These are phyloP conservation scores for Philereme transversata DNA, from an alignment of 2,888 invertebrate species.

Conservation along the genomic window DNA sequence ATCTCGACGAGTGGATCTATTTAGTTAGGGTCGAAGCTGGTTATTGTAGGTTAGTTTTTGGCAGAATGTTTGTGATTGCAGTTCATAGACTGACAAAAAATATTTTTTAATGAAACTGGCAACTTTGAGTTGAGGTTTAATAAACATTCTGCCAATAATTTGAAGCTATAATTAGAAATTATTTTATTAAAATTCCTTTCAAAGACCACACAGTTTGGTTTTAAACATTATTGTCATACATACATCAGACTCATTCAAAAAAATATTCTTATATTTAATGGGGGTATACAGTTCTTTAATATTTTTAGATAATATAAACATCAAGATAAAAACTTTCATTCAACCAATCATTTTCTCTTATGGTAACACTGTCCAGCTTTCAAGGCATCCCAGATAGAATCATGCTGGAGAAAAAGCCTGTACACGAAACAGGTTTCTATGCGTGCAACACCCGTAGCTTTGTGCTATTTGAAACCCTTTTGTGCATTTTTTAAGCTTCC, in stretches of 20 bases:
- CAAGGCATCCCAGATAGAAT: slow-evolving; percentile 54
- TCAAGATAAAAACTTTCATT: slow-evolving; percentile 5
- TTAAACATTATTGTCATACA: slow-evolving; percentile 3
- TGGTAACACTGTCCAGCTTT: slow-evolving; percentile 63
- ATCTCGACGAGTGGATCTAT: slow-evolving; percentile 94
- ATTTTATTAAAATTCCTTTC: slow-evolving; percentile 34
- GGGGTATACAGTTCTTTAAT: not conserved
- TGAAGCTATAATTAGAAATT: slow-evolving; percentile 36
- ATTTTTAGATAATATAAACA: too few species aligned
- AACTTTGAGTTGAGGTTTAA: not conserved
- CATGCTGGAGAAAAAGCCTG: slow-evolving; percentile 68
- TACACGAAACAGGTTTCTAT: slow-evolving; percentile 55
- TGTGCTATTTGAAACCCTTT: slow-evolving; percentile 52
- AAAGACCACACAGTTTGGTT: slow-evolving; percentile 13
- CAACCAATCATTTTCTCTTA: slow-evolving; percentile 28
- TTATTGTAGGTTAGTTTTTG: slow-evolving; percentile 77
- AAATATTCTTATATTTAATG: not conserved
- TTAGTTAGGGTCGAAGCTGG: slow-evolving; percentile 76
- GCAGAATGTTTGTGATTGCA: slow-evolving; percentile 49
- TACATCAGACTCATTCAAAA: not conserved
- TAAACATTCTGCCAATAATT: slow-evolving; percentile 42
- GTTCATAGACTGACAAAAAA: not conserved
- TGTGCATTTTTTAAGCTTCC: slow-evolving; percentile 54
- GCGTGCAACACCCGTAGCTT: slow-evolving; percentile 75
- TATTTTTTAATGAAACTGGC: not conserved